Base-by-base conservation (phyloP, 2,113 vertebrate genomes). In the Tragelaphus scriptus region DNA sequence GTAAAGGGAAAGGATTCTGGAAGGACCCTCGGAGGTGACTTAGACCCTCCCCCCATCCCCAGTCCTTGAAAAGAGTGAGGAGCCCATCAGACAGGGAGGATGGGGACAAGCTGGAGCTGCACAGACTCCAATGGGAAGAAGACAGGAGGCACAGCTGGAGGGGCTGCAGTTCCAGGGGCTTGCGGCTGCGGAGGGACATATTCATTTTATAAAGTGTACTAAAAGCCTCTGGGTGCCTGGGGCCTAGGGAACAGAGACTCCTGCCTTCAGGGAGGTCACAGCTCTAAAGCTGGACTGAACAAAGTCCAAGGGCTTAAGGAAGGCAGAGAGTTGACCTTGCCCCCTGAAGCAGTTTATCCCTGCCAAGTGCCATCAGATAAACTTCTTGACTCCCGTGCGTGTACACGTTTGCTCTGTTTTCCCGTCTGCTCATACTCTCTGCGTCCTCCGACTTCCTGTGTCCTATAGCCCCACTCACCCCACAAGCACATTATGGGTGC, bases 371-470 rank as follows among this genome's bases (percentile, higher is more conserved):
- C 25, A 9, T 26, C 14, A 17, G 75, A 6, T 23, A 75, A 19
- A 49, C 40, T 7, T 16, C 68, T 30, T 30, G 28, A 5, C 56
- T 75, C 44, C 0, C 0, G 0, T 26, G 40, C 8, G 12, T 14
- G 6, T 9, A 1, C 5, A 0, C 13, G 10, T 85, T 58, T 55
- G 28, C 59, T 59, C 21, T 0, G 0, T 26, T 65, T 86, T 21
- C 55, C 40, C 9, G 0, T 6, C 36, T 32, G 28, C 56, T 28
- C 0, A 1, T 51, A 8, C 8, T 5, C 19, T 26, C 32, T 32
- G 2, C 0, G 0, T 40, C 65, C 88, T 53, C 44, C 7, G 23
- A 44, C 36, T 26, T 53, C 68, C 68, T 51, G 68, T n/a, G 30
- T 58, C 36, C 65, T 53, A 16, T 9, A 26, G 53, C 8, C 59